Conservation (phyloP, 2,888 invertebrate genomes). For the Scaptomyza cyrtandrae region DNA sequence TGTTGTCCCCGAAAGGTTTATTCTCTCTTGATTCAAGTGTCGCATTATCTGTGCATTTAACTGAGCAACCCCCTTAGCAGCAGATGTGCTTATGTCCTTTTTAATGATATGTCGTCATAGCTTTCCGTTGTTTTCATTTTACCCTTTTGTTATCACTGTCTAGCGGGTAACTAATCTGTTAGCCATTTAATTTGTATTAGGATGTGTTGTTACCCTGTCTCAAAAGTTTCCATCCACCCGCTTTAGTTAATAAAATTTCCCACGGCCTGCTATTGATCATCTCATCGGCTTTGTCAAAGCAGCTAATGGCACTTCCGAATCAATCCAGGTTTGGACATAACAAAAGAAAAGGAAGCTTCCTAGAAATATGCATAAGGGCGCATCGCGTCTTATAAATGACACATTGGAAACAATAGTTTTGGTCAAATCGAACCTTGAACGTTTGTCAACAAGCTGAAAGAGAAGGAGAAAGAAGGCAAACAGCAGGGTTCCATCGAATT, state of each 20-base stretch:
- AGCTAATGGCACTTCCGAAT: constrained; percentile 61
- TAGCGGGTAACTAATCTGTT: constrained; percentile 57
- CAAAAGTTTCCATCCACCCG: constrained; percentile 40
- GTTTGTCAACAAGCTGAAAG: constrained; percentile 58
- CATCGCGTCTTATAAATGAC: constrained; percentile 29
- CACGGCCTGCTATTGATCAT: constrained; percentile 51
- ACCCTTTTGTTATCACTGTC: constrained; percentile 36
- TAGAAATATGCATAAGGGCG: constrained; percentile 49
- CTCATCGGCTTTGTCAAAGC: constrained; percentile 34
- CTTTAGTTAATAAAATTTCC: constrained; percentile 45
- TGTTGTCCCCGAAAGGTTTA: constrained; percentile 32
- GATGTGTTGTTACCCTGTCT: constrained; percentile 3
- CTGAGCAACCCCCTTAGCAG: constrained; percentile 38
- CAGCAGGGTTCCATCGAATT: constrained; percentile 65
- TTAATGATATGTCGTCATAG: constrained; percentile 35
- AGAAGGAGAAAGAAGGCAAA: constrained; percentile 15
- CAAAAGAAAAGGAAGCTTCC: constrained; percentile 40
- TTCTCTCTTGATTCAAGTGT: constrained; percentile 60
- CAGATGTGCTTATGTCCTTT: constrained; percentile 47
- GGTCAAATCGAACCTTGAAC: constrained; percentile 48
- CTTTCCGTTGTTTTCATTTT: neutral
- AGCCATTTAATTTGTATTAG: constrained; percentile 65
- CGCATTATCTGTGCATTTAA: constrained; percentile 61
- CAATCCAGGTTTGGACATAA: constrained; percentile 3
- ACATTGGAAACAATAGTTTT: constrained; percentile 48